A percentile compares a stretch with the other conserved stretches of the same genome.
Evolutionary conservation across 2,113 vertebrate species (phyloP).

Genomic region (Mugil cephalus): DNA sequence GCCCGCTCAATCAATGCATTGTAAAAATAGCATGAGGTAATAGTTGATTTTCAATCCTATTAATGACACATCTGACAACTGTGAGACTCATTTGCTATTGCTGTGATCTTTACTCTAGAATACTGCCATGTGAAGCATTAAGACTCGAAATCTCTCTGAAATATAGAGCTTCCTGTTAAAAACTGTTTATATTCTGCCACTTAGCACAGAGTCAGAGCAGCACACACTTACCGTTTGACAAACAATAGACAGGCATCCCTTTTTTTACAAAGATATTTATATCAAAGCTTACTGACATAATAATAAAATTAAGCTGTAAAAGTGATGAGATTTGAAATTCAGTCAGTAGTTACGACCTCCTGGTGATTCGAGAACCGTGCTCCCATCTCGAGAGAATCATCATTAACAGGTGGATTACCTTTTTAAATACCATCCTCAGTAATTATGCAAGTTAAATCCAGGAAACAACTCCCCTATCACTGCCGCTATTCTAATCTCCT

Average conservation of each 20-base stretch:
- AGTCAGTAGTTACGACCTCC: background rate
- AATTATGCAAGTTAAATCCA: slow-evolving; percentile 50
- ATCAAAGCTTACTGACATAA: background rate
- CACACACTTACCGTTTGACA: background rate
- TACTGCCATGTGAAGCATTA: too few relatives aligned
- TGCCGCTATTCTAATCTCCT: slow-evolving; percentile 41
- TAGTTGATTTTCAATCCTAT: too few relatives aligned
- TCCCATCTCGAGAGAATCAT: slow-evolving; percentile 17
- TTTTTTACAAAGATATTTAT: background rate
- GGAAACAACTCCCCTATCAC: slow-evolving; percentile 44
- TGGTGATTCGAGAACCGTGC: slow-evolving; percentile 13
- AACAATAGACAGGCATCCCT: background rate
- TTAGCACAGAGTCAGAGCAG: background rate
- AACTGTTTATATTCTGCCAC: slow-evolving; percentile 6
- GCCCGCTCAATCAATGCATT: too few relatives aligned
- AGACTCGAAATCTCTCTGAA: too few relatives aligned
- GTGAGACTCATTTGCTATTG: too few relatives aligned
- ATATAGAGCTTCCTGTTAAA: background rate
- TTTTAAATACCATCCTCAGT: slow-evolving; percentile 37
- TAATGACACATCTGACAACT: too few relatives aligned
- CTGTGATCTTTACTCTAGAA: background rate
- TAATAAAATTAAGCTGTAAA: slow-evolving; percentile 1
- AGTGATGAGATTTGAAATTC: slow-evolving; percentile 9
- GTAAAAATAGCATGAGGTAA: too few relatives aligned
- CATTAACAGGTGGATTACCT: slow-evolving; percentile 39